These are phyloP conservation scores for Sinocyclocheilus maitianheensis DNA, from an alignment of 2,113 vertebrate species.

Conservation along the genomic window DNA sequence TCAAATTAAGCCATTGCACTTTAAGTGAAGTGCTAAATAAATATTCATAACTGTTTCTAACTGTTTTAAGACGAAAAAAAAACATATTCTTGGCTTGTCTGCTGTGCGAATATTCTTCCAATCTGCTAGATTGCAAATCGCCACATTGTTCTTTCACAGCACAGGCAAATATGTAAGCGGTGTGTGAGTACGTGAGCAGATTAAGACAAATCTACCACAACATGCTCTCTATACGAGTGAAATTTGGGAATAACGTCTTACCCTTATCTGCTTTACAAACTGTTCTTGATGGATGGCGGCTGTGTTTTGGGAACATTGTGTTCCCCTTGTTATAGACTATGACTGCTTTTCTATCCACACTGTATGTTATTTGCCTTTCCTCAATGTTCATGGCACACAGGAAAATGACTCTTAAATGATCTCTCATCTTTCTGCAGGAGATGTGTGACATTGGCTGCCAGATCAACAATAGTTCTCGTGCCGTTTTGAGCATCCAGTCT, in stretches of 20 bases:
- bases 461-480: not conserved
- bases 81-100: not conserved
- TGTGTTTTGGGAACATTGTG: not conserved
- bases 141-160: not conserved
- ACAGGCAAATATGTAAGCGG: not conserved
- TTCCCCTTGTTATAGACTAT: not conserved
- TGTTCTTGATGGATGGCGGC: slow-evolving; percentile 13
- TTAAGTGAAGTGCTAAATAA: not conserved
- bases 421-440: not conserved
- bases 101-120: no score
- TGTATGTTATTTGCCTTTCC: not conserved
- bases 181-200: not conserved
- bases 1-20: not conserved
- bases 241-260: not conserved
- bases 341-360: not conserved
- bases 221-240: not conserved
- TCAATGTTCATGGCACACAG: not conserved
- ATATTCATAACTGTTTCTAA: not conserved
- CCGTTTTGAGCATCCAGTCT: not conserved
- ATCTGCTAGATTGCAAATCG: not conserved
- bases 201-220: slow-evolving; percentile 12
- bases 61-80: no score
- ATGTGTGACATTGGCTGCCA: not conserved
- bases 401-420: not conserved
- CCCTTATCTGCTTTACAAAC: slow-evolving; percentile 10